A percentile compares a stretch with the other conserved stretches of the same genome.
These are phyloP conservation scores for Drosophila murphyi DNA, from an alignment of 1,140 invertebrate genomes.

Conservation along the genomic window DNA sequence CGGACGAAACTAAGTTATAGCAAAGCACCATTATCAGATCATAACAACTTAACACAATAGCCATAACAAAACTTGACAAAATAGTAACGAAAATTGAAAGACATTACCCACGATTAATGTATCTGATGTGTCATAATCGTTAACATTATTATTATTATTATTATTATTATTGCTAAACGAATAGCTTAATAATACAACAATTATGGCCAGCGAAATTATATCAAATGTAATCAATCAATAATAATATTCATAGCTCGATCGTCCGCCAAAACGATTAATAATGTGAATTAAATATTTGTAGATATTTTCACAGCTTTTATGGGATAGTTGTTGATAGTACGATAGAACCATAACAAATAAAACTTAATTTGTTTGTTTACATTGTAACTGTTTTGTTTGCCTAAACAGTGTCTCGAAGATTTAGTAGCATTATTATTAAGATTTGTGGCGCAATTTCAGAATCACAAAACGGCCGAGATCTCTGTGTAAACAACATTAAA, in stretches of 20 bases:
- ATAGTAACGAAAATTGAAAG: conserved; percentile 13
- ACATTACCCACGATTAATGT: conserved; percentile 20
- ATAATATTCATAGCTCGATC: not conserved
- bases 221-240: conserved; percentile 3
- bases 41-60: conserved; percentile 29
- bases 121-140: conserved; percentile 6
- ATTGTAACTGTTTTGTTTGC: too few species aligned
- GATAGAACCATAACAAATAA: too few species aligned
- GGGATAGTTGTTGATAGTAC: too few species aligned
- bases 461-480: too few species aligned
- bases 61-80: conserved; percentile 9
- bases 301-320: too few species aligned
- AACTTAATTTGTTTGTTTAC: too few species aligned
- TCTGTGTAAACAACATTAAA: too few species aligned
- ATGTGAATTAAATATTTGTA: too few species aligned
- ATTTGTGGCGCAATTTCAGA: too few species aligned
- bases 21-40: conserved; percentile 36
- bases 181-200: not conserved
- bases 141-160: conserved; percentile 3
- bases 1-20: conserved; percentile 31
- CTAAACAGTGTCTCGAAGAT: too few species aligned
- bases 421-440: too few species aligned
- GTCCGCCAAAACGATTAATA: too few species aligned
- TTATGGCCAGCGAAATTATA: not conserved
- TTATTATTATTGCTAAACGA: conserved; percentile 3